Base-by-base conservation (phyloP, 2,113 vertebrate species). In the Otocyon megalotis region DNA sequence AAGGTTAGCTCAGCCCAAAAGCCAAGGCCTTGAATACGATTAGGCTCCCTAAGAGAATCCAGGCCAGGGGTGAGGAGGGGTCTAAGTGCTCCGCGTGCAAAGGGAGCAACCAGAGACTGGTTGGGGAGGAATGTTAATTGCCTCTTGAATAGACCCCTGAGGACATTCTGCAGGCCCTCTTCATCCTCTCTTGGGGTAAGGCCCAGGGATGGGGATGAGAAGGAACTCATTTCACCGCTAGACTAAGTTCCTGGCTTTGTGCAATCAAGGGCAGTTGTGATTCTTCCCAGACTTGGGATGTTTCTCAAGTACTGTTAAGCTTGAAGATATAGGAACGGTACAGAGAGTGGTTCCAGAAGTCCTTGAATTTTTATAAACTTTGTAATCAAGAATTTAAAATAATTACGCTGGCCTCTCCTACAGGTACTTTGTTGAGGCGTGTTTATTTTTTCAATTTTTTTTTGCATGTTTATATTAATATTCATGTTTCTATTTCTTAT, bases 11-110 rank as follows among this genome's bases (percentile, higher is more conserved):
- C 30, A 28, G 90, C 10, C 93, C 90, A 63, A 90, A 96, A 96
- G 83, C 58, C 84, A 74, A 90, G 54, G 88, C 79, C 91, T 62
- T 84, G 87, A 84, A 94, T 87, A 50, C 77, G 90, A 97, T 92
- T 95, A 93, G 79, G 76, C 79, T 95, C 71, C 43, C 69, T 90
- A 62, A 97, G 92, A 88, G 90, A 97, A 93, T 89, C 86, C 92
- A 97, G 96, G 93, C 43, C 50, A 72, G 84, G 63, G 54, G 30
- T 62, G 35, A 94, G 71, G 60, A 67, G 24, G 14, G 37, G 12
- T 30, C 62, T 67, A 15, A 65, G 74, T 8, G 28, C 67, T 54
- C 48, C 13, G 37, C 37, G n/a, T 43, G 56, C 26, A 54, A 74
- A 72, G 80, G 30, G 89, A 93, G 71, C 60, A 88, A 8, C 19